phyloP scores from a whole-genome alignment of 2,888 invertebrate species.

The Lithosia quadra region DNA sequence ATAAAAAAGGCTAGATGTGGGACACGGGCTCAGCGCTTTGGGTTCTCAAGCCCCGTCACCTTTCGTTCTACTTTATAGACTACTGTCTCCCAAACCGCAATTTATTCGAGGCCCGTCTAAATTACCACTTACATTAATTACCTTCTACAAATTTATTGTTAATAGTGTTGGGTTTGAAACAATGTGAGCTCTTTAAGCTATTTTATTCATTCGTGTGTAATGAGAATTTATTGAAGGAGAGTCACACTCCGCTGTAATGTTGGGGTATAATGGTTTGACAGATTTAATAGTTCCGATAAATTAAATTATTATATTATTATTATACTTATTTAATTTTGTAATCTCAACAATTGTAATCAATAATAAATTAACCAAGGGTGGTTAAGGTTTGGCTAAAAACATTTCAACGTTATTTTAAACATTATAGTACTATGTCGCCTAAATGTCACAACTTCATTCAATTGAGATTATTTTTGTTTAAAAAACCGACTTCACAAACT shows the following conservation, averaged over 20 bases:
- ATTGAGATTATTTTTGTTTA: background rate
- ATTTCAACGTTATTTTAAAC: too few relatives aligned
- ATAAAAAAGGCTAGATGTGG: conserved; percentile 82
- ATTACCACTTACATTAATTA: conserved; percentile 63
- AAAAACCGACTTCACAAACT: too few relatives aligned
- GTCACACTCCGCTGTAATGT: background rate
- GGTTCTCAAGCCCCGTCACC: conserved; percentile 69
- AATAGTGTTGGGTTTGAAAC: conserved; percentile 47
- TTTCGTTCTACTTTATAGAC: conserved; percentile 77
- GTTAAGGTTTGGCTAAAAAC: too few relatives aligned
- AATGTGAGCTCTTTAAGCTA: conserved; percentile 32
- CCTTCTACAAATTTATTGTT: conserved; percentile 65
- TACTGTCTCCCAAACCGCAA: conserved; percentile 75
- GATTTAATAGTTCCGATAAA: background rate
- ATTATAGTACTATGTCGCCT: background rate
- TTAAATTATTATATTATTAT: background rate
- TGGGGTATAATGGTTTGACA: background rate
- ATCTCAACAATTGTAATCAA: background rate
- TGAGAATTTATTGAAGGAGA: background rate
- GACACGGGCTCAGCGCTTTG: conserved; percentile 64
- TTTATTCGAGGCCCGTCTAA: conserved; percentile 71
- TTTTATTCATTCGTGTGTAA: conserved; percentile 12
- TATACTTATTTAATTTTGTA: background rate
- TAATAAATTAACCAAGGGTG: too few relatives aligned
- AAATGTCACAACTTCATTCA: background rate